Evolutionary conservation across 2,113 vertebrate species (phyloP).

Genomic region (Rhabdomys dilectus): DNA sequence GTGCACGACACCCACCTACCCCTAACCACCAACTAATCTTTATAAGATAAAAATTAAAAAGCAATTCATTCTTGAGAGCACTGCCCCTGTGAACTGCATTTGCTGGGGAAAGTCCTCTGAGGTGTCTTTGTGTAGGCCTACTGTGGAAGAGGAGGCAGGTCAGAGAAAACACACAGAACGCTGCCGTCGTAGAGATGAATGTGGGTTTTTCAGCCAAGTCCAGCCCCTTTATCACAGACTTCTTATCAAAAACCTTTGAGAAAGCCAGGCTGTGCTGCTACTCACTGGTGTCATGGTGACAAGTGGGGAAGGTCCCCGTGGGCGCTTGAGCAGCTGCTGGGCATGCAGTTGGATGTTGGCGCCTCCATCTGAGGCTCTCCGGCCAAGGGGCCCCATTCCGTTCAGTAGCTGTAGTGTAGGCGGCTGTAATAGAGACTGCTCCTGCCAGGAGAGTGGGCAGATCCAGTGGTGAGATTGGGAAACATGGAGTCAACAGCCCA

Average conservation of each 20-base stretch:
- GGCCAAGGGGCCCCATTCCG: slow-evolving; percentile 98
- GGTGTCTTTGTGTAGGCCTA: neutral
- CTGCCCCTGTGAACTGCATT: neutral
- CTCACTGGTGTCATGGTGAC: slow-evolving; percentile 96
- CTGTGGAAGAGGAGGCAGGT: neutral
- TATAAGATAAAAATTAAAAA: neutral
- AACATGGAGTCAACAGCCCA: neutral
- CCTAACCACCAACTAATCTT: neutral
- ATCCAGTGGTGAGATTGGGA: neutral
- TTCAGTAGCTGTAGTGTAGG: slow-evolving; percentile 98
- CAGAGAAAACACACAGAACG: slow-evolving; percentile 24
- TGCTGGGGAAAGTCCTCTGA: neutral
- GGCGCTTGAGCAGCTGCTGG: slow-evolving; percentile 96
- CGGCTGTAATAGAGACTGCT: slow-evolving; percentile 97
- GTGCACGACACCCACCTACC: no score
- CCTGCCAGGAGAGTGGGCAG: slow-evolving; percentile 85
- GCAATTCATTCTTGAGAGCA: neutral
- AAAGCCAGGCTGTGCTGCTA: slow-evolving; percentile 56
- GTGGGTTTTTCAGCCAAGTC: neutral
- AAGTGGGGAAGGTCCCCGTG: slow-evolving; percentile 96
- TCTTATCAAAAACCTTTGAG: neutral
- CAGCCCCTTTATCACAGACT: neutral
- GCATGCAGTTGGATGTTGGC: slow-evolving; percentile 98
- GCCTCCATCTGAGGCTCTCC: slow-evolving; percentile 96
- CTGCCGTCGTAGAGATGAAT: neutral